Evolutionary conservation across 2,888 invertebrate genomes (phyloP), one percentile per base, ranked within the genome.

Genomic region (Mayetiola destructor): DNA sequence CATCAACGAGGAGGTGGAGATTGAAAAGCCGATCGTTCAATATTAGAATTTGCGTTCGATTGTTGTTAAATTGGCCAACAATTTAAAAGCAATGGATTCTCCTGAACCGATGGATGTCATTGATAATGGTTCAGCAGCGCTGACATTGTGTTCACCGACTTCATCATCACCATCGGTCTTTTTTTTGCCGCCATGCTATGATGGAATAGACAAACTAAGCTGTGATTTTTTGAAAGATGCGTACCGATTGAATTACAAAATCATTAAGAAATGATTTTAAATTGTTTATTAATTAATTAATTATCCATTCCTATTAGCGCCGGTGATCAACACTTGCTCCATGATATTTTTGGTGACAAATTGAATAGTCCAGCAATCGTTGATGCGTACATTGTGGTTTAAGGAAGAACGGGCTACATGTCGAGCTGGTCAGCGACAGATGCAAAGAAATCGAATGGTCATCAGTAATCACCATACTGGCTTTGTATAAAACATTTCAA

Each of bases 321-420:
- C 23, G 27, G 48, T 27, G 48, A 48, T 48, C 48, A 48, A 16
- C 48, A 48, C 48, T 27, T 48, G 23, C 27, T 48, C n/a, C 27
- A 48, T 9, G 27, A 48, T n/a, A 48, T 48, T 27, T 48, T 48
- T 16, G 48, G 48, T 27, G 48, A 48, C 16, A 27, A 48, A 48
- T 48, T 23, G 48, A 48, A 48, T 5, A 27, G 27, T n/a, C 27
- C 48, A 16, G 48, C 27, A 27, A n/a, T 48, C 27, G 9, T 48
- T 9, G 10, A 27, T 14, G 48, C 48, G n/a, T 48, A 48, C 48
- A 27, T 9, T 9, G 3, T 27, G 2, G 48, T 48, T 27, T 27
- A 48, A 48, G 48, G 48, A 27, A 23, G 27, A 48, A 48, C 48
- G n/a, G 48, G 48, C 23, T 48, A 27, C 48, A 48, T 48, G 48